Percentiles rank a stretch among this genome's conserved stretches.
Conservation (phyloP, 2,113 vertebrate genomes). For the Monarcha castaneiventris region DNA sequence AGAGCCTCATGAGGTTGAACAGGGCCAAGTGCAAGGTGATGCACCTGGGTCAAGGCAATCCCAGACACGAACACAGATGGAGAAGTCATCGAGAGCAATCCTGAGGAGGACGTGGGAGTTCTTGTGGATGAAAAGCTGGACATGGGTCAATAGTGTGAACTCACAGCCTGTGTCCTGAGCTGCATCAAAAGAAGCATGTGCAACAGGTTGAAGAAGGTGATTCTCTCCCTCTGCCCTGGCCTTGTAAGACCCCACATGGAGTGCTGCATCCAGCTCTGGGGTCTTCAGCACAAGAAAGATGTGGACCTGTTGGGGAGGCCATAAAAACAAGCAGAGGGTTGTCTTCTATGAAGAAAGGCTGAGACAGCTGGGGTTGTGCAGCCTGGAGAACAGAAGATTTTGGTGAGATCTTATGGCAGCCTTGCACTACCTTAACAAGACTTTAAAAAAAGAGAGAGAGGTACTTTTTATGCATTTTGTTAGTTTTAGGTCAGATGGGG, state of each 20-base stretch:
- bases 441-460: not conserved
- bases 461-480: not conserved
- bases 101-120: not conserved
- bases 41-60: not conserved
- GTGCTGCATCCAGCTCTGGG: not conserved
- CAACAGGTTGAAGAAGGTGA: not conserved
- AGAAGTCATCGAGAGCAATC: not conserved
- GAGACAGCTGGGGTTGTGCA: not conserved
- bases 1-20: not conserved
- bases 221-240: not conserved
- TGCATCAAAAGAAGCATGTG: not conserved
- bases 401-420: not conserved
- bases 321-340: not conserved
- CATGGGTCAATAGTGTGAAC: not conserved
- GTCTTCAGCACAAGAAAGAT: not conserved
- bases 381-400: not conserved
- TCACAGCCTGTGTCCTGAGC: not conserved
- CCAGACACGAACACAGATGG: not conserved
- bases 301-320: not conserved
- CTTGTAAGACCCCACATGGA: too few species aligned
- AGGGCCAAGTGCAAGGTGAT: not conserved
- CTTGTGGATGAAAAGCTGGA: not conserved
- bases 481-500: not conserved
- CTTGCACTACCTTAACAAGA: not conserved
- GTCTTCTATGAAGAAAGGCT: not conserved